Evolutionary conservation across 2,888 invertebrate genomes (phyloP), one percentile per base, ranked within the genome.

Genomic region (Campoletis raptor): DNA sequence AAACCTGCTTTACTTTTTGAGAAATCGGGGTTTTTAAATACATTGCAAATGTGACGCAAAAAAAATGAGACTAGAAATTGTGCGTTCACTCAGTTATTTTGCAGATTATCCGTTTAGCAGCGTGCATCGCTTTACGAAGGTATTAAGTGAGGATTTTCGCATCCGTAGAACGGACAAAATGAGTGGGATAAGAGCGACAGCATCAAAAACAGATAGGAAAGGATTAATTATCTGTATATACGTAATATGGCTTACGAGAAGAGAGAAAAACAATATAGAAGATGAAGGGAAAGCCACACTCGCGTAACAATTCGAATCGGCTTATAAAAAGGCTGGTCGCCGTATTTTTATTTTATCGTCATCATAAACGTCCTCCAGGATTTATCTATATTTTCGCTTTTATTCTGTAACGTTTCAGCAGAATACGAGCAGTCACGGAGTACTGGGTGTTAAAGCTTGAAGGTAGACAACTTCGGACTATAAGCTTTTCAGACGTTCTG

Each of bases 321-420:
- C 85, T 80, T 84, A 87, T 85, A 87, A 87, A 88, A 88, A 85
- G 76, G 87, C 81, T 80, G 78, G 83, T 57, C 77, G 48, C 4
- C 15, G 81, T 72, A 48, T 67, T 85, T 88, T 88, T 80, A 86
- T 85, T 88, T 88, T 87, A 87, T 87, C 83, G 85, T 88, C 88
- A 80, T 87, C 87, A 87, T 88, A 87, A 88, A 88, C 81, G 87
- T 88, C 87, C 77, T 57, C 45, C 48, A 70, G 73, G 88, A 87
- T 85, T 87, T 85, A 85, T 81, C 73, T 78, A 67, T 52, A 64
- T 77, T 67, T 54, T 67, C 18, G 40, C 64, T 76, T 52, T 61
- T 84, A 73, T 81, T 81, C 54, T 66, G 24, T 67, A 70, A 45
- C 82, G 67, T 81, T 77, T 42, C 54, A 69, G 74, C 76, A 69